Percentiles rank a stretch among this genome's conserved stretches.
These are phyloP conservation scores for Amazona guildingii DNA, from an alignment of 2,113 vertebrate species.

Conservation along the genomic window DNA sequence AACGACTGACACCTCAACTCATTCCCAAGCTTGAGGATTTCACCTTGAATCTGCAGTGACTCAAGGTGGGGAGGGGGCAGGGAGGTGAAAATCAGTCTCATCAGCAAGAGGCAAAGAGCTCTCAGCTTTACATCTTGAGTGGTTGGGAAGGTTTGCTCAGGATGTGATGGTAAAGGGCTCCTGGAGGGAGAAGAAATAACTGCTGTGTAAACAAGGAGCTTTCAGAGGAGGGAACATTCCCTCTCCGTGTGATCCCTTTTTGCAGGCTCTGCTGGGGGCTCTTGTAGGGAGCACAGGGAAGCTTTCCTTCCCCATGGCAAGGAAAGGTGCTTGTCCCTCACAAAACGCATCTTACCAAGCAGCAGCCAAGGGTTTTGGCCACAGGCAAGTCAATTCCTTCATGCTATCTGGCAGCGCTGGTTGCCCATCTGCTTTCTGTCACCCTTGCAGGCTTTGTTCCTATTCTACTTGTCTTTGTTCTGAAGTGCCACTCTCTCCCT, in stretches of 20 bases:
- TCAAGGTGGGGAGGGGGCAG: neutral
- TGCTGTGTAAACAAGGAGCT: neutral
- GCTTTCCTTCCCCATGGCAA: neutral
- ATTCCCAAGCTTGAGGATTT: neutral
- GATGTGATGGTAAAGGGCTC: neutral
- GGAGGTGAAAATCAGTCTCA: neutral
- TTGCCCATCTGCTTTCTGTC: neutral
- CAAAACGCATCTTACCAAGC: neutral
- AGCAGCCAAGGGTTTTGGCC: neutral
- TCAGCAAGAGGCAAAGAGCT: neutral
- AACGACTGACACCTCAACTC: neutral
- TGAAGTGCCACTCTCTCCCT: neutral
- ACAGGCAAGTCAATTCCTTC: neutral
- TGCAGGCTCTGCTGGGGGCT: neutral
- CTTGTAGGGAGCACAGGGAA: accelerated
- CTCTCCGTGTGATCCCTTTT: neutral
- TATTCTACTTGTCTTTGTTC: neutral
- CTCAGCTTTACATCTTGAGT: neutral
- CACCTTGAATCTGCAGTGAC: neutral
- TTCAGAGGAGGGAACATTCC: neutral
- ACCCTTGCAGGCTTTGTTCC: neutral
- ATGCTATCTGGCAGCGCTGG: neutral
- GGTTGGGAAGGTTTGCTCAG: neutral
- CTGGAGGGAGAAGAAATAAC: neutral
- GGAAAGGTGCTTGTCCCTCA: neutral